A percentile compares a stretch with the other conserved stretches of the same genome.
Conservation (phyloP, 2,797 vertebrate species). For the Xenops minutus region DNA sequence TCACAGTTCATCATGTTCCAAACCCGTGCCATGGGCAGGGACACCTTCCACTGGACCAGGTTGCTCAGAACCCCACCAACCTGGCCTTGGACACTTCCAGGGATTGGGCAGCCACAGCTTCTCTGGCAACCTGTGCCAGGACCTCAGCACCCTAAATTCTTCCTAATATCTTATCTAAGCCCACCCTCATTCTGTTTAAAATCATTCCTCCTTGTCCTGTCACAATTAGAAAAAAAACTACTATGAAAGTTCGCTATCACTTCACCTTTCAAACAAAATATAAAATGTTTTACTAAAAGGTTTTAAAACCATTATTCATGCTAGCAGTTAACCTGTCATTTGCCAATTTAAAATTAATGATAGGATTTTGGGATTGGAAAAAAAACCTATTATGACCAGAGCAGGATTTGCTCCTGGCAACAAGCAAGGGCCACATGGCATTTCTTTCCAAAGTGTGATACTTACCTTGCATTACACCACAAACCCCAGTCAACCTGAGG, state of each 20-base stretch:
- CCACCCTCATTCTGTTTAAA: neutral
- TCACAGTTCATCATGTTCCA: neutral
- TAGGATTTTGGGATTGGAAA: neutral
- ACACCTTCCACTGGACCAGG: neutral
- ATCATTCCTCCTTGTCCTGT: neutral
- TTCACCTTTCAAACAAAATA: neutral
- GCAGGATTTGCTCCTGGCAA: neutral
- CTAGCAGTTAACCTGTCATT: neutral
- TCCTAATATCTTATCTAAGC: neutral
- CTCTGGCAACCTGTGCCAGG: neutral
- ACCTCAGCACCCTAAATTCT: neutral
- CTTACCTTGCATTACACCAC: neutral
- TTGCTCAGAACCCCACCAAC: accelerated
- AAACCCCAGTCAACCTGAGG: neutral
- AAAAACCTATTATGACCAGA: neutral
- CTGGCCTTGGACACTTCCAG: neutral
- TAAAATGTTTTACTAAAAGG: neutral
- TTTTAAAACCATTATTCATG: neutral
- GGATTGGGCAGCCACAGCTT: neutral
- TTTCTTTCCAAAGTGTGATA: neutral
- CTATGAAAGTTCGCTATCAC: neutral
- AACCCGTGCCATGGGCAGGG: neutral
- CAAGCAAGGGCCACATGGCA: neutral
- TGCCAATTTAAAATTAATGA: neutral
- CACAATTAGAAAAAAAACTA: neutral